Evolutionary conservation across 2,797 vertebrate genomes (phyloP), one percentile per base, ranked within the genome.

Genomic region (Selene dorsalis): DNA sequence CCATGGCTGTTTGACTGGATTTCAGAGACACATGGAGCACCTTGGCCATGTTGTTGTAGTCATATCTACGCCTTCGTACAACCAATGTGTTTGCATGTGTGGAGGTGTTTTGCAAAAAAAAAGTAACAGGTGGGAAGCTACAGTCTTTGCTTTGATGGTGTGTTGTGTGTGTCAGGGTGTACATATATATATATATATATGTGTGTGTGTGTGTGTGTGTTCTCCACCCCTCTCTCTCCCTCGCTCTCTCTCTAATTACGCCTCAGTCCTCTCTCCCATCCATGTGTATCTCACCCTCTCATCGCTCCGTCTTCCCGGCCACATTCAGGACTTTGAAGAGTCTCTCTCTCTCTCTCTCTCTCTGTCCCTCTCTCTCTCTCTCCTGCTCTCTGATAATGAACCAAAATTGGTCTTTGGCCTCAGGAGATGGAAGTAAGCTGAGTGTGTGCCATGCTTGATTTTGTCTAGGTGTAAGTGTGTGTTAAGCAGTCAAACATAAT

Each of bases 171-270:
- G 22, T 65, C 30, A 53, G 73, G 79, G 73, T 60, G 22, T 50
- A 61, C 55, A 58, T 30, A 12, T 56, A 35, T 68, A 60, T 61
- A 30, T 30, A 30, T 30, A 73, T 80, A 71, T 59, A 10, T 48
- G 60, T 58, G 56, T 58, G 45, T 66, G 76, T 84, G 77, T 88
- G 74, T 81, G 71, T 59, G 41, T 47, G 43, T 50, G 76, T 73
- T 69, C 71, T 30, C 77, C 78, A 45, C 65, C 53, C 53, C 17
- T 52, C 55, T 43, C 53, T 62, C 66, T n/a, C 58, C 73, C 71
- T 41, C 43, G 41, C 56, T 77, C 60, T 85, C 83, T 88, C 88
- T 93, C 62, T 93, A 92, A 93, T 93, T 93, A 93, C 80, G 69
- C 62, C 75, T 84, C 77, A 59, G 75, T 83, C 79, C 77, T 82